A percentile compares a stretch with the other conserved stretches of the same genome.
These are phyloP conservation scores for Epizoanthus illoricatus DNA, from an alignment of 92 coral and sea anemone genomes.

Conservation along the genomic window DNA sequence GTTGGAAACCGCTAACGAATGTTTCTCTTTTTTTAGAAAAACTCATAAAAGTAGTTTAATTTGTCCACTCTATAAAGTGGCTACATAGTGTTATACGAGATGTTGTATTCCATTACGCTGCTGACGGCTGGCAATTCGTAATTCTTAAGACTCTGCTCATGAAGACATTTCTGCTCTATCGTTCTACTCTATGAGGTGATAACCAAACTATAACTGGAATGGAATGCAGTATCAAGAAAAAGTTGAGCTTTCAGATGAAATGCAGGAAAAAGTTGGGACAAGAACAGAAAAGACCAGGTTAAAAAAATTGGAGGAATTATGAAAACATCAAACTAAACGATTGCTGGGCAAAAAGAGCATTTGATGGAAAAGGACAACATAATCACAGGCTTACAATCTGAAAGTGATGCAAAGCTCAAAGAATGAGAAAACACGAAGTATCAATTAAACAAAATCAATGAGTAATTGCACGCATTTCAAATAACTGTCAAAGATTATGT, in stretches of 20 bases:
- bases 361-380: constrained; percentile 1
- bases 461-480: constrained; percentile 15
- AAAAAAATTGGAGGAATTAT: not conserved
- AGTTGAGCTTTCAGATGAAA: not conserved
- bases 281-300: not conserved
- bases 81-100: no score
- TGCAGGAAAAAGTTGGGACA: not conserved
- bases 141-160: not conserved
- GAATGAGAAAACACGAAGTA: constrained; percentile 11
- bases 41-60: no score
- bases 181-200: not conserved
- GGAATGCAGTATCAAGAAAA: constrained; percentile 2
- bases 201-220: not conserved
- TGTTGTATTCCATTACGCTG: no score
- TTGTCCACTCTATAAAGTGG: no score
- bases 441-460: constrained; percentile 2
- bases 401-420: constrained; percentile 12
- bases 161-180: not conserved
- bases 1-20: no score
- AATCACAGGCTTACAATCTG: constrained; percentile 21
- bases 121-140: no score
- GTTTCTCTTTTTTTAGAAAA: no score
- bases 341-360: not conserved
- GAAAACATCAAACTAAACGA: constrained; percentile 9
- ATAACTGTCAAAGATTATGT: constrained; percentile 9